Percentiles rank a stretch among this genome's conserved stretches.
Evolutionary conservation across 2,888 invertebrate genomes (phyloP).

Genomic region (Ormyrus rosae): DNA sequence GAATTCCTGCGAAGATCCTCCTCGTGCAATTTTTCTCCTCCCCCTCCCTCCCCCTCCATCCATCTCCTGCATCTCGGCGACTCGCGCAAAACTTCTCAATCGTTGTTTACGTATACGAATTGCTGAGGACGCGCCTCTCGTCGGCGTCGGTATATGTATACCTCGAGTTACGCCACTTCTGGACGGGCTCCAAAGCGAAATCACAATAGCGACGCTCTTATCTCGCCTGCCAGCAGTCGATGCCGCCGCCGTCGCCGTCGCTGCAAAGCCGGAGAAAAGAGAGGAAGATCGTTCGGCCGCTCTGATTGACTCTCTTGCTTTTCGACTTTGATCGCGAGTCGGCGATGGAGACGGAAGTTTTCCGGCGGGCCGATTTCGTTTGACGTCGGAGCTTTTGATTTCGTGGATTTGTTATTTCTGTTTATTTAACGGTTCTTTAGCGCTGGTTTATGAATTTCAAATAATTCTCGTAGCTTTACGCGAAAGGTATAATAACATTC

Average conservation of each 20-base stretch:
- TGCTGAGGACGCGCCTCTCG: background rate
- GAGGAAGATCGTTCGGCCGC: background rate
- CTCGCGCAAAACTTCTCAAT: constrained; percentile 8
- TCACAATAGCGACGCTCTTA: constrained; percentile 33
- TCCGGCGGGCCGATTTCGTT: no score
- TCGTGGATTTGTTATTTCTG: no score
- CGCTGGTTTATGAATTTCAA: no score
- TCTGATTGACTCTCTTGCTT: background rate
- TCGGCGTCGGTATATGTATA: background rate
- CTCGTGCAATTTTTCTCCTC: no score
- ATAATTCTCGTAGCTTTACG: no score
- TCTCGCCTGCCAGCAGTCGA: constrained; percentile 3
- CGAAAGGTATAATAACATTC: no score
- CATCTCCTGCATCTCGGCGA: background rate
- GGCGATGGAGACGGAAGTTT: no score
- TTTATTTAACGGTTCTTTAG: no score
- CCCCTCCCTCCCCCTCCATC: no score
- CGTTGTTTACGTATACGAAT: constrained; percentile 15
- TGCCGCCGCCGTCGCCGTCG: background rate
- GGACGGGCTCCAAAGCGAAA: constrained; percentile 27
- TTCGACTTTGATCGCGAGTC: no score
- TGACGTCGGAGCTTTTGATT: no score
- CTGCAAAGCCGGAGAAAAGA: constrained; percentile 20
- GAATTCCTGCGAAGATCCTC: no score
- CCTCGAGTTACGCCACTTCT: constrained; percentile 19